Conservation (phyloP, 1,140 invertebrate species). For the Amphibalanus amphitrite region DNA sequence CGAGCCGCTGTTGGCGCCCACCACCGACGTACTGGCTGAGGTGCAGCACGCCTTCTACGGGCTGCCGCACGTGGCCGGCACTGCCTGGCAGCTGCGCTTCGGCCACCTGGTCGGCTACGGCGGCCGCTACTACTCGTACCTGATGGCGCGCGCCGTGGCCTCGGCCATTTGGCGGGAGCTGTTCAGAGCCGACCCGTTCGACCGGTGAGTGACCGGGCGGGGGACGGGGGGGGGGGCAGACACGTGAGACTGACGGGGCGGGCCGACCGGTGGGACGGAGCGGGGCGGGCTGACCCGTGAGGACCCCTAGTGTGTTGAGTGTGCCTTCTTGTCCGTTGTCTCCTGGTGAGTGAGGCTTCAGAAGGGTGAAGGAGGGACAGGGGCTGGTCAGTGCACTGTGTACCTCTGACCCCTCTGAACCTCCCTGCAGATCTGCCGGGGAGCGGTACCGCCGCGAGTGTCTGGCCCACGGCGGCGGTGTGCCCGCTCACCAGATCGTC, state of each 20-base stretch:
- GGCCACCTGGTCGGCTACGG: slow-evolving; percentile 94
- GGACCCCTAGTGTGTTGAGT: no score
- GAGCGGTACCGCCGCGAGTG: slow-evolving; percentile 57
- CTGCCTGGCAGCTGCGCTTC: slow-evolving; percentile 91
- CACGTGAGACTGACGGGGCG: no score
- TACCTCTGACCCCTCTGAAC: no score
- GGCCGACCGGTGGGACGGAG: no score
- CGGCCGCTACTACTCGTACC: slow-evolving; percentile 94
- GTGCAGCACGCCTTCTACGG: slow-evolving; percentile 70
- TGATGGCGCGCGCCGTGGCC: slow-evolving; percentile 82
- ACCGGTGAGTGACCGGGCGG: slow-evolving; percentile 17
- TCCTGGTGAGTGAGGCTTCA: no score
- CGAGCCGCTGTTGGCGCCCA: slow-evolving; percentile 27
- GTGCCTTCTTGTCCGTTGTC: no score
- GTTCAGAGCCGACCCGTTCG: slow-evolving; percentile 69
- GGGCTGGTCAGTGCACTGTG: no score
- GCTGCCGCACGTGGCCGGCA: slow-evolving; percentile 68
- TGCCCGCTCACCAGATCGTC: slow-evolving; percentile 51
- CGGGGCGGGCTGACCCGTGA: no score
- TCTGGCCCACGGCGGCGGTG: slow-evolving; percentile 72
- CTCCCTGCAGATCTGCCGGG: slow-evolving; percentile 39
- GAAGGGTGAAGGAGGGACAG: no score
- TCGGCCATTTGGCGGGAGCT: slow-evolving; percentile 82
- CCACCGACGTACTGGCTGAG: slow-evolving; percentile 56
- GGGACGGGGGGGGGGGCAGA: background rate